These are phyloP conservation scores for Uropetala carovei DNA, from an alignment of 2,888 invertebrate genomes.

Conservation along the genomic window DNA sequence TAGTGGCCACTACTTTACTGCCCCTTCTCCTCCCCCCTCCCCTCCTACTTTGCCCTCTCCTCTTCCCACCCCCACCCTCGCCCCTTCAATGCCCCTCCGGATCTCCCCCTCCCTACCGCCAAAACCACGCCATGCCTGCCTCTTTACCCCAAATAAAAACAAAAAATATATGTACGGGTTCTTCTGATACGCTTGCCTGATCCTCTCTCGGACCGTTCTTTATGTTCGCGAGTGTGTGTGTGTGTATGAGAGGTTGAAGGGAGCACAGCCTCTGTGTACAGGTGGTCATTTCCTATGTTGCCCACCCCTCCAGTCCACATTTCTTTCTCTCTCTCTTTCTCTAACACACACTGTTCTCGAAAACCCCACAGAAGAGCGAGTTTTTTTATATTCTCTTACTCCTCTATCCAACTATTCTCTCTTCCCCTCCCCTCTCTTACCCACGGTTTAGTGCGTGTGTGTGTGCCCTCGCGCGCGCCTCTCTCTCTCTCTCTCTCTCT, in stretches of 20 bases:
- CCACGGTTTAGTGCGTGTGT: too few species aligned
- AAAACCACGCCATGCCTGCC: neutral
- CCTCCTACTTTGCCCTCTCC: neutral
- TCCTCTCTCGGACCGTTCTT: conserved; percentile 5
- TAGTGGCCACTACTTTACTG: conserved; percentile 17
- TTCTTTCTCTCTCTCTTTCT: too few species aligned
- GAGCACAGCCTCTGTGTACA: conserved; percentile 20
- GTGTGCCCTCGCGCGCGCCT: too few species aligned
- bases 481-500: too few species aligned
- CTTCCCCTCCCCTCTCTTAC: too few species aligned
- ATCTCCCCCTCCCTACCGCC: too few species aligned
- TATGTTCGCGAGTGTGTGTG: conserved; percentile 4
- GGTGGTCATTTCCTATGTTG: conserved; percentile 54
- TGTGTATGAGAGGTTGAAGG: too few species aligned
- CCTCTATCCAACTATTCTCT: too few species aligned
- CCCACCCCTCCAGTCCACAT: neutral
- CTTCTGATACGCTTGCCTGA: conserved; percentile 15
- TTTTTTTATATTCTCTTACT: too few species aligned
- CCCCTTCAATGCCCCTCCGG: neutral
- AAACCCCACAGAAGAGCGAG: too few species aligned
- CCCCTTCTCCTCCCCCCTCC: too few species aligned
- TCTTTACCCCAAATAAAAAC: neutral
- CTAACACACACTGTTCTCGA: too few species aligned
- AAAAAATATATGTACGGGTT: neutral
- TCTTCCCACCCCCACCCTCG: neutral